phyloP scores from a whole-genome alignment of 2,888 invertebrate genomes.

The Bombyx huttoni region DNA sequence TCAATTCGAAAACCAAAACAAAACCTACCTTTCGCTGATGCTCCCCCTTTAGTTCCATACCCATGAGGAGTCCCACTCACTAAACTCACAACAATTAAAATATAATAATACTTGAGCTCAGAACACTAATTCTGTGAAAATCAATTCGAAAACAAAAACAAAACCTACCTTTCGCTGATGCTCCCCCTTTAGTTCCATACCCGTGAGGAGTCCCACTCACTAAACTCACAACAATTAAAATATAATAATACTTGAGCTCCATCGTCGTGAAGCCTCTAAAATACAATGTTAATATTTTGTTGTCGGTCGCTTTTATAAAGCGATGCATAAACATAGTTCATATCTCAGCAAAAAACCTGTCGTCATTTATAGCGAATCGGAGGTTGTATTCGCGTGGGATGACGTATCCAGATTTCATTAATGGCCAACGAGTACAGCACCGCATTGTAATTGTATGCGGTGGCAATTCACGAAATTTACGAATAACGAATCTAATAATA shows the following conservation, averaged over 20 bases:
- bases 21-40: constrained; percentile 45
- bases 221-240: constrained; percentile 34
- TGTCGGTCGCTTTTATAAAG: constrained; percentile 58
- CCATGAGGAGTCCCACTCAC: constrained; percentile 46
- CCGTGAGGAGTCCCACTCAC: constrained; percentile 46
- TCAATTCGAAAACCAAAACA: background rate
- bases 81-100: constrained; percentile 34
- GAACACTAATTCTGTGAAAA: too few species aligned
- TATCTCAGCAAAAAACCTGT: constrained; percentile 60
- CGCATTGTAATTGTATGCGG: constrained; percentile 24
- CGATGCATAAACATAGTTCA: constrained; percentile 57
- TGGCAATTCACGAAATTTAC: constrained; percentile 22
- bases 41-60: constrained; percentile 53
- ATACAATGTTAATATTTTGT: constrained; percentile 47
- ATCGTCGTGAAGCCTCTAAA: constrained; percentile 54
- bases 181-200: constrained; percentile 53
- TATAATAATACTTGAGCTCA: constrained; percentile 48
- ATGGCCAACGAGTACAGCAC: constrained; percentile 17
- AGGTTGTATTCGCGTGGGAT: constrained; percentile 44
- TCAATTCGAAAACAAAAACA: background rate
- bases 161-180: constrained; percentile 45
- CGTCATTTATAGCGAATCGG: constrained; percentile 52
- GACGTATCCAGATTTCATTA: constrained; percentile 34
- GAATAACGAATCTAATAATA: constrained; percentile 24
- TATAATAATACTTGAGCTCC: constrained; percentile 50